A percentile compares a stretch with the other conserved stretches of the same genome.
These are phyloP conservation scores for Tigriopus japonicus DNA, from an alignment of 1,140 invertebrate species.

Conservation along the genomic window DNA sequence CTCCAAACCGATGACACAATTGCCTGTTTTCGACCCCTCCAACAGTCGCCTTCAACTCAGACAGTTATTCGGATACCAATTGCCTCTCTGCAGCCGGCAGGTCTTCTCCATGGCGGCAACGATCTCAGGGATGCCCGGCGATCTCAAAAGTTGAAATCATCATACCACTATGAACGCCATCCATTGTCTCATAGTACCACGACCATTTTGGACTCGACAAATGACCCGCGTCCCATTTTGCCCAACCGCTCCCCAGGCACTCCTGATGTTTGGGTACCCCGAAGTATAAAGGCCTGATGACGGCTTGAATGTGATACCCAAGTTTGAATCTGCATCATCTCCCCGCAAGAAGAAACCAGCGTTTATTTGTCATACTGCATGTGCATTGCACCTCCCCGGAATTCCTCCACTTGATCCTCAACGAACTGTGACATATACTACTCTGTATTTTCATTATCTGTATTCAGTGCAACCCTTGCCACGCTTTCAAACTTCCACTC, in stretches of 20 bases:
- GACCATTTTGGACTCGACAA: slow-evolving; percentile 1
- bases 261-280: slow-evolving; percentile 5
- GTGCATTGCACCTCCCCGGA: no score
- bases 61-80: no score
- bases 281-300: no score
- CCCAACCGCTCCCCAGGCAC: slow-evolving; percentile 2
- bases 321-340: no score
- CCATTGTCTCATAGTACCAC: neutral
- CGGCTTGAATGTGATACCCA: no score
- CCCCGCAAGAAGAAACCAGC: no score
- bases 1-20: neutral
- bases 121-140: neutral
- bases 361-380: no score
- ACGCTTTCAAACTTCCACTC: neutral
- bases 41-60: neutral
- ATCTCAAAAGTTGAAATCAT: neutral
- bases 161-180: neutral
- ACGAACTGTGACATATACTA: no score
- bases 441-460: no score
- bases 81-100: neutral
- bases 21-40: neutral
- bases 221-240: slow-evolving; percentile 8
- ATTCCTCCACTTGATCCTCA: no score
- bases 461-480: no score
- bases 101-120: neutral